Conservation (phyloP, 2,113 vertebrate species). For the Nymphicus hollandicus region DNA sequence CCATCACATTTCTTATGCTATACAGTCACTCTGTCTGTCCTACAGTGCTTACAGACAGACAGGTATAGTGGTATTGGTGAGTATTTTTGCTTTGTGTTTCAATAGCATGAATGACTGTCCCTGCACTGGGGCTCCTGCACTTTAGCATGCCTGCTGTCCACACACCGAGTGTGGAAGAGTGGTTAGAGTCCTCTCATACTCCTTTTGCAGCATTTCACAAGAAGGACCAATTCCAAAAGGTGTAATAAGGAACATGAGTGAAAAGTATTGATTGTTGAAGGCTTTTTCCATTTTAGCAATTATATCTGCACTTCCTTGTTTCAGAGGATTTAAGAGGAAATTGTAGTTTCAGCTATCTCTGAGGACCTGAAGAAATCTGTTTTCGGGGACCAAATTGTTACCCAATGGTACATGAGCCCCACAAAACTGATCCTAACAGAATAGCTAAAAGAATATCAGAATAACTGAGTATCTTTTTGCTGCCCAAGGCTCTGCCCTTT, state of each 20-base stretch:
- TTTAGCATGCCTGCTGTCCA: not conserved
- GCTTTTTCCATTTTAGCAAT: not conserved
- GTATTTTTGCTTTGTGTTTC: not conserved
- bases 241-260: not conserved
- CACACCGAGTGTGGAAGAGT: not conserved
- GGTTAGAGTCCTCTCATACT: not conserved
- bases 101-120: not conserved
- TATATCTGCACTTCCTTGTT: not conserved
- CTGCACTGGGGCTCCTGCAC: not conserved
- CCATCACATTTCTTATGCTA: not conserved
- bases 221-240: not conserved
- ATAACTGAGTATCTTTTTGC: not conserved
- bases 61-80: not conserved
- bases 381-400: not conserved
- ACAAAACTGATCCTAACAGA: no score
- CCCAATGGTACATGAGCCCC: not conserved
- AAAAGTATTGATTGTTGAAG: not conserved
- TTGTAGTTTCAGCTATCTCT: accelerated
- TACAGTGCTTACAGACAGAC: not conserved
- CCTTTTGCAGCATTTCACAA: not conserved
- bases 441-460: not conserved
- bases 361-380: not conserved
- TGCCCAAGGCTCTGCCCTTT: not conserved
- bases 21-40: not conserved
- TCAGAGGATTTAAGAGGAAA: not conserved